A percentile compares a stretch with the other conserved stretches of the same genome.
phyloP scores from a whole-genome alignment of 2,797 vertebrate genomes.

The Glossophaga mutica region DNA sequence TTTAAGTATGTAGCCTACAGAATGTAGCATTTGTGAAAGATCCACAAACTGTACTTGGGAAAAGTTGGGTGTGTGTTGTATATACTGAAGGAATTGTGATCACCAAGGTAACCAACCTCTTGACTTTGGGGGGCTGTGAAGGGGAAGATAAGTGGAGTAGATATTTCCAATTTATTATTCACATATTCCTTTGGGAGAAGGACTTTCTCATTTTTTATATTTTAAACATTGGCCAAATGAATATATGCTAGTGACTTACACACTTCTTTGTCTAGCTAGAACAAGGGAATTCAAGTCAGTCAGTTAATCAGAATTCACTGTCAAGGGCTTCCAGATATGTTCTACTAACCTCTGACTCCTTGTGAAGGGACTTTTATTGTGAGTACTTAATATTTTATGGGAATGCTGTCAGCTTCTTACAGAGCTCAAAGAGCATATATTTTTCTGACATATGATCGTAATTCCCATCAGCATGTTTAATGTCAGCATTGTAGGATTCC shows the following conservation, averaged over 20 bases:
- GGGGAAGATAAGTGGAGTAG: background rate
- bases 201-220: background rate
- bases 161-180: background rate
- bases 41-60: background rate
- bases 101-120: background rate
- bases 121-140: background rate
- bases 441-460: slow-evolving; percentile 80
- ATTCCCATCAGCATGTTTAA: slow-evolving; percentile 79
- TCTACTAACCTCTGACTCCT: slow-evolving; percentile 39
- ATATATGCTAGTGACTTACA: background rate
- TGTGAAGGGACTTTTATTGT: slow-evolving; percentile 62
- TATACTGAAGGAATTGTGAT: too few species aligned
- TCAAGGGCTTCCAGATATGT: slow-evolving; percentile 49
- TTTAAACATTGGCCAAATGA: slow-evolving; percentile 38
- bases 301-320: slow-evolving; percentile 62
- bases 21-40: background rate
- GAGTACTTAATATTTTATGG: slow-evolving; percentile 79
- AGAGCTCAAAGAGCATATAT: slow-evolving; percentile 76
- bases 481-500: slow-evolving; percentile 77
- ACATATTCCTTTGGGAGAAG: background rate
- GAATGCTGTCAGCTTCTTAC: slow-evolving; percentile 66
- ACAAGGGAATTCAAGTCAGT: slow-evolving; percentile 28
- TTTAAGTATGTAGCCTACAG: background rate
- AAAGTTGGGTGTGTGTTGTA: background rate
- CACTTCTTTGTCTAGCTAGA: background rate